Conservation (phyloP, 2,797 vertebrate genomes). For the Anguilla marmorata region DNA sequence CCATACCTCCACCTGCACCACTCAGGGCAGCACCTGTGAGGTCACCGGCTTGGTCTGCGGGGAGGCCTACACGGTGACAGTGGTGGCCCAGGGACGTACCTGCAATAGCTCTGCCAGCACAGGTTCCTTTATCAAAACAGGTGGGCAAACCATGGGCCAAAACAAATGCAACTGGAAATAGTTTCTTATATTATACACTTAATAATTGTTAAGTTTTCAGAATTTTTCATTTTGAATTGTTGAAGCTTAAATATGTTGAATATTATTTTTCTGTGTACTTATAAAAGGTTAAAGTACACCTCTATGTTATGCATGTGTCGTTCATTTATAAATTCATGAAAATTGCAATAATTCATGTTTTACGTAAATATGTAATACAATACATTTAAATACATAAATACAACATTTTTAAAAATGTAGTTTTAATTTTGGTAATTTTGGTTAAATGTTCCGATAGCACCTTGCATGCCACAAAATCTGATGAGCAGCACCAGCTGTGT, state of each 20-base stretch:
- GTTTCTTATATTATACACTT: neutral
- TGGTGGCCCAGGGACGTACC: constrained; percentile 37
- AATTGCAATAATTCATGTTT: neutral
- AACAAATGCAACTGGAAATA: neutral
- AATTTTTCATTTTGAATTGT: neutral
- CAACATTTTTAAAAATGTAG: neutral
- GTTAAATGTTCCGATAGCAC: constrained; percentile 31
- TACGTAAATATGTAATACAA: neutral
- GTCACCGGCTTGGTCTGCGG: constrained; percentile 48
- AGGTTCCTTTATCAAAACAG: constrained; percentile 39
- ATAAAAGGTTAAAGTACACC: neutral
- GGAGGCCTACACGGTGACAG: constrained; percentile 42
- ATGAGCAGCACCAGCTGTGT: constrained; percentile 37
- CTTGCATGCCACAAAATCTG: constrained; percentile 43
- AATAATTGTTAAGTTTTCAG: neutral
- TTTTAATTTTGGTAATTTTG: neutral
- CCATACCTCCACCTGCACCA: constrained; percentile 18
- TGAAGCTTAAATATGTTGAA: neutral
- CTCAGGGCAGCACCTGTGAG: constrained; percentile 44
- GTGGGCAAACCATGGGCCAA: constrained; percentile 29
- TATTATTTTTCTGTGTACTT: neutral
- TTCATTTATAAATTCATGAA: neutral
- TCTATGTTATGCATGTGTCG: neutral
- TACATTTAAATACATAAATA: neutral
- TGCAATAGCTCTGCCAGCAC: constrained; percentile 46